Percentiles rank a stretch among this genome's conserved stretches.
Evolutionary conservation across 1,140 invertebrate genomes (phyloP).

Genomic region (Drosophila ohnishii): DNA sequence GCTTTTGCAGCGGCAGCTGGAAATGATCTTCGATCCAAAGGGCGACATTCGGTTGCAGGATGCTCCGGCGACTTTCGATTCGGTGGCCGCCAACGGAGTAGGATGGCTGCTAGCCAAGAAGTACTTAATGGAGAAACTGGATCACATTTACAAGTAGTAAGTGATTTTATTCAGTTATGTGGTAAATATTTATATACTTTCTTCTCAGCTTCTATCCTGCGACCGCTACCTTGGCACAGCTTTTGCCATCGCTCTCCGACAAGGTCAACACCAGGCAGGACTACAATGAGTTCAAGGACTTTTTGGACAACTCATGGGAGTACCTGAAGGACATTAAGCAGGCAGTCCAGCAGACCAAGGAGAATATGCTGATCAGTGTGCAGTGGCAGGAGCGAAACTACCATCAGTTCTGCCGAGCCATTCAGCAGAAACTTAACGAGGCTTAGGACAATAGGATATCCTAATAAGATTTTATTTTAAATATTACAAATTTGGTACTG

Average conservation of each 20-base stretch:
- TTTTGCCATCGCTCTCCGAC: conserved; percentile 80
- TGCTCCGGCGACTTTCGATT: conserved; percentile 84
- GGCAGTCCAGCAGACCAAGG: conserved; percentile 83
- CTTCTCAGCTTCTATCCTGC: conserved; percentile 80
- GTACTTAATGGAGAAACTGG: conserved; percentile 85
- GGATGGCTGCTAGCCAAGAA: conserved; percentile 86
- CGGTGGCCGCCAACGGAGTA: conserved; percentile 83
- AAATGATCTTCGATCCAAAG: conserved; percentile 84
- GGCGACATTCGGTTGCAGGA: conserved; percentile 88
- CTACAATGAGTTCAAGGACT: conserved; percentile 82
- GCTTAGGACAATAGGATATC: neutral
- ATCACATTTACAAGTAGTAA: conserved; percentile 85
- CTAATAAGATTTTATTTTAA: neutral
- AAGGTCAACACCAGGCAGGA: conserved; percentile 83
- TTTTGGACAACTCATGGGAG: conserved; percentile 76
- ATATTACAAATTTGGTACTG: neutral
- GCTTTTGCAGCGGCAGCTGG: conserved; percentile 88
- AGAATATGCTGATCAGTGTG: conserved; percentile 83
- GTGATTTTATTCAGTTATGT: conserved; percentile 52
- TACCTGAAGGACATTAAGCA: conserved; percentile 83
- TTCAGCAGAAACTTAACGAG: neutral
- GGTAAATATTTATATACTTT: neutral
- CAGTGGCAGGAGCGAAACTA: conserved; percentile 83
- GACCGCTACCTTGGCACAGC: conserved; percentile 73
- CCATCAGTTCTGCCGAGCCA: conserved; percentile 22